These are phyloP conservation scores for Schizopygopsis malacanthus DNA, from an alignment of 2,797 vertebrate genomes.

Conservation along the genomic window DNA sequence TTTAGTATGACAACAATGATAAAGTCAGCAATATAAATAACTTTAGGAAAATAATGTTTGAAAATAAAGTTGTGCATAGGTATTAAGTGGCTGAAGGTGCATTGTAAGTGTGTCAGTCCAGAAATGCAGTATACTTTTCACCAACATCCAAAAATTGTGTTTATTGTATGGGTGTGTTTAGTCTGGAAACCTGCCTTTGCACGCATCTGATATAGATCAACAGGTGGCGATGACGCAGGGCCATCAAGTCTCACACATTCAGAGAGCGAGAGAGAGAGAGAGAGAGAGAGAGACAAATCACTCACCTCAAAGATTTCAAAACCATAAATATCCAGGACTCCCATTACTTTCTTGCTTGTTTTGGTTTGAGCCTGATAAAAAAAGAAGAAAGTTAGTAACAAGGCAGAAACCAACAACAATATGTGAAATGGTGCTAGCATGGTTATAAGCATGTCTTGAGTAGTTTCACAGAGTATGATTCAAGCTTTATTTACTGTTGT, in stretches of 20 bases:
- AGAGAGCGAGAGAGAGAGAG: no score
- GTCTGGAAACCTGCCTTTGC: neutral
- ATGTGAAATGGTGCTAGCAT: neutral
- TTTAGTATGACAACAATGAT: neutral
- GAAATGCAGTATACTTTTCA: neutral
- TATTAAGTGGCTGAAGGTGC: neutral
- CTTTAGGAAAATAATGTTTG: neutral
- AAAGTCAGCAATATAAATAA: neutral
- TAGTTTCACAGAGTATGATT: neutral
- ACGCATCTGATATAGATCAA: neutral
- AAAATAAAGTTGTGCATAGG: neutral
- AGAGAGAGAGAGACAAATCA: neutral
- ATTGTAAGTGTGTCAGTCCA: neutral
- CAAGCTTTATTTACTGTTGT: neutral
- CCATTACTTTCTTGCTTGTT: conserved; percentile 98
- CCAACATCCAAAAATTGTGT: neutral
- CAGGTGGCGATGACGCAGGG: neutral
- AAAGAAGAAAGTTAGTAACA: conserved; percentile 31
- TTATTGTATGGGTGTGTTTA: neutral
- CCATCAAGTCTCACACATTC: no score
- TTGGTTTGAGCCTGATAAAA: conserved; percentile 87
- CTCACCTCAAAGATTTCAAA: conserved; percentile 99
- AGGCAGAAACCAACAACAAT: neutral
- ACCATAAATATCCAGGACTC: conserved; percentile 97
- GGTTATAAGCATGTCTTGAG: neutral